Base-by-base conservation (phyloP, 1,140 invertebrate species). In the Riptortus pedestris region DNA sequence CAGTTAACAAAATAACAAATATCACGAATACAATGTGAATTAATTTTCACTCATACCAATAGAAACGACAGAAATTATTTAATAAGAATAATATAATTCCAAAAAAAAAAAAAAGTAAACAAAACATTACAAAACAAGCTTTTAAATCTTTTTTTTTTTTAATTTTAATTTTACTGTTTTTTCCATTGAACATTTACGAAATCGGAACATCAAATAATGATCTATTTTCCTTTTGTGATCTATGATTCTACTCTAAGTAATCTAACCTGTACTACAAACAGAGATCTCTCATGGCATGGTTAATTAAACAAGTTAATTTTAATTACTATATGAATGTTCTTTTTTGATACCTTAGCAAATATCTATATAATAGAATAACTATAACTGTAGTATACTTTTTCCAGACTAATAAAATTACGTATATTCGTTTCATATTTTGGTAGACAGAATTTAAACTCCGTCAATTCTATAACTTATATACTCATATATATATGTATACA, bases 381-480 rank as follows among this genome's bases (percentile, higher is more conserved):
- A 55, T 55, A 55, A 24, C 18, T 55, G 51, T 24, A 55, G 51
- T 55, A 55, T 55, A 55, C 51, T 55, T 22, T 55, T 27, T 55
- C 51, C 20, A 24, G 51, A 55, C 51, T 55, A 55, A 55, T 55
- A 55, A 20, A 55, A 55, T 55, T 55, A 55, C 51, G 51, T 55
- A 55, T 55, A 55, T 55, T 55, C 51, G 51, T 38, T 38, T 38
- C 31, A 38, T 38, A 38, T 38, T 38, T 38, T 38, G 31, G 31
- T 38, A 38, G 22, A 11, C 4, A 55, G 24, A 55, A 1, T 9
- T 9, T 24, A 55, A 55, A 24, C 2, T 27, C 24, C 24, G 18
- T 14, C 18, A 1, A 55, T 7, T 38, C 5, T 7, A 38, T 38
- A 38, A 38, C 5, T 7, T 38, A 38, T 7, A 38, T 38, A 38